These are phyloP conservation scores for Caenorhabditis brenneri DNA, from an alignment of 1,140 invertebrate species.

Conservation along the genomic window DNA sequence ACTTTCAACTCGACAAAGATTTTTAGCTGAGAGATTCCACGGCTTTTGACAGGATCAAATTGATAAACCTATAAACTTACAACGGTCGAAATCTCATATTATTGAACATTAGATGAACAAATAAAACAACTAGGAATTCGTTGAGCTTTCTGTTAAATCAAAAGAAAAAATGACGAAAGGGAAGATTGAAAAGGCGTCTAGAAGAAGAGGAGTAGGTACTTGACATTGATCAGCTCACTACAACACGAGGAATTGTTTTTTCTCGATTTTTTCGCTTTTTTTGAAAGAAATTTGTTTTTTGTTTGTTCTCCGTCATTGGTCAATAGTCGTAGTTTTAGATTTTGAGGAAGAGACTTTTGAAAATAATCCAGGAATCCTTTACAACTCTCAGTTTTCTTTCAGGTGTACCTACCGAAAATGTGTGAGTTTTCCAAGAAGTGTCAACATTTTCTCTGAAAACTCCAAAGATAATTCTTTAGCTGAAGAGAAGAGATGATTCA, in stretches of 20 bases:
- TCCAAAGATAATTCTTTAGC: background rate
- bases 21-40: too few species aligned
- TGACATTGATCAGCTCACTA: conserved; percentile 20
- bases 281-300: background rate
- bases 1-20: too few species aligned
- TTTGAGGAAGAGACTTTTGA: too few species aligned
- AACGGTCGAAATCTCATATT: conserved; percentile 28
- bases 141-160: background rate
- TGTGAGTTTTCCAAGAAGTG: conserved; percentile 3
- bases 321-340: too few species aligned
- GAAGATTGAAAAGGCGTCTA: background rate
- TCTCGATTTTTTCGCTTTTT: background rate
- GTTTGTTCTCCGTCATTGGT: background rate
- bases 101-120: background rate
- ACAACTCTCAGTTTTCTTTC: background rate
- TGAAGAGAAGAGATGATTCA: background rate
- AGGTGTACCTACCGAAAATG: conserved; percentile 1
- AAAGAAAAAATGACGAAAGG: background rate
- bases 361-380: background rate
- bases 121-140: background rate
- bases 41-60: too few species aligned
- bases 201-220: background rate
- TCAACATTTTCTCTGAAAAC: background rate
- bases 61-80: background rate
- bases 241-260: background rate